Percentiles rank a stretch among this genome's conserved stretches.
phyloP scores from a whole-genome alignment of 1,140 invertebrate species.

The Melipona quadrifasciata region DNA sequence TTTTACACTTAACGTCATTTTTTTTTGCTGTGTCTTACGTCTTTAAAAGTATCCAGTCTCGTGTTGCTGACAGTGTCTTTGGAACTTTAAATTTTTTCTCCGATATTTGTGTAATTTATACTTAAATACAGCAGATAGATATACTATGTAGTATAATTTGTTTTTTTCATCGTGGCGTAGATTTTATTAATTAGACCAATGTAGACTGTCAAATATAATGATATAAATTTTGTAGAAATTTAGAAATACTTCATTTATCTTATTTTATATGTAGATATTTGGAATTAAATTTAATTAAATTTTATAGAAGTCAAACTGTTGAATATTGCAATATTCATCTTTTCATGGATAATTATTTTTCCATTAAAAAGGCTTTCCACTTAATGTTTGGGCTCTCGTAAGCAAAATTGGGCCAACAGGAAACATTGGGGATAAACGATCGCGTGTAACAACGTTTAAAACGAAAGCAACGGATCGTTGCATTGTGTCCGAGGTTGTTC shows the following conservation, averaged over 20 bases:
- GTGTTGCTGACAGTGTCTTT: neutral
- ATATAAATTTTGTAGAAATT: too few species aligned
- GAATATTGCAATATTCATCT: too few species aligned
- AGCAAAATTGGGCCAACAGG: neutral
- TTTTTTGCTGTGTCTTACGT: neutral
- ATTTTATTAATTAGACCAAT: neutral
- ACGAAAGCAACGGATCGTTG: constrained; percentile 61
- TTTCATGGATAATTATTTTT: too few species aligned
- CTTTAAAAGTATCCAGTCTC: neutral
- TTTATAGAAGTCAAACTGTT: too few species aligned
- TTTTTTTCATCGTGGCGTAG: neutral
- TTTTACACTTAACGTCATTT: too few species aligned
- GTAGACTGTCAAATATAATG: too few species aligned
- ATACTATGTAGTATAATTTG: too few species aligned
- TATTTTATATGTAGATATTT: too few species aligned
- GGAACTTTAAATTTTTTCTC: neutral
- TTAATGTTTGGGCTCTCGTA: neutral
- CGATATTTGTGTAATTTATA: too few species aligned
- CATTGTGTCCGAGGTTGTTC: constrained; percentile 62
- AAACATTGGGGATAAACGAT: constrained; percentile 30
- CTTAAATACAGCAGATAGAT: too few species aligned
- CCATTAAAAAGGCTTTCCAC: accelerated
- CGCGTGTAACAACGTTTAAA: constrained; percentile 37
- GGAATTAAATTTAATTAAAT: too few species aligned
- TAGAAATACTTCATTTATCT: too few species aligned